Conservation (phyloP, 2,797 vertebrate species). For the Sebastes oblongus region DNA sequence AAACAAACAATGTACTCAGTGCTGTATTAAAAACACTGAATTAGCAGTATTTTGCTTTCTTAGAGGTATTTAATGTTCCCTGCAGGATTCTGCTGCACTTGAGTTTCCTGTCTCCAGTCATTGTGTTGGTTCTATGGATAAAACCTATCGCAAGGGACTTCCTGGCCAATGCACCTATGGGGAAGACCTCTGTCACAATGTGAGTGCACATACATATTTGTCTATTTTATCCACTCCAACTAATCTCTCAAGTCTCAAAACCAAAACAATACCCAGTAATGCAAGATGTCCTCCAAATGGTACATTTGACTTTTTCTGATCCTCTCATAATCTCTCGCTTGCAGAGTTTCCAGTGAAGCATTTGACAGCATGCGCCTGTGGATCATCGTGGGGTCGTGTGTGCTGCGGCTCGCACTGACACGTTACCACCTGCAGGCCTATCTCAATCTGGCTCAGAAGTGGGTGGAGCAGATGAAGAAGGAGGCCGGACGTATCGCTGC, state of each 20-base stretch:
- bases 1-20: neutral
- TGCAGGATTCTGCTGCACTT: constrained; percentile 89
- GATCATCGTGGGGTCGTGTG: constrained; percentile 84
- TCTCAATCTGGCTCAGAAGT: constrained; percentile 90
- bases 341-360: constrained; percentile 84
- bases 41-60: neutral
- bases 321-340: neutral
- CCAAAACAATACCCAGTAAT: neutral
- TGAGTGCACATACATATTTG: constrained; percentile 71
- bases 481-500: constrained; percentile 90
- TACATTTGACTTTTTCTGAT: neutral
- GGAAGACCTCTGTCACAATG: constrained; percentile 85
- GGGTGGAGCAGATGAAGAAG: constrained; percentile 91
- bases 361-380: constrained; percentile 91
- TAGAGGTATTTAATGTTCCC: neutral
- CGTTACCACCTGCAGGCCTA: constrained; percentile 94
- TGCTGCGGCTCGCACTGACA: constrained; percentile 83
- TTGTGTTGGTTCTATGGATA: constrained; percentile 90
- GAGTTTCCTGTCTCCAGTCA: constrained; percentile 90
- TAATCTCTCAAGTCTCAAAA: neutral
- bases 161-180: constrained; percentile 86
- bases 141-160: constrained; percentile 93
- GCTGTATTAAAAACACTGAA: neutral
- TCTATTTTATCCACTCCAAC: neutral
- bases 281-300: neutral